Percentiles rank a stretch among this genome's conserved stretches.
Conservation (phyloP, 2,888 invertebrate species). For the Lacanobia wlatinum region DNA sequence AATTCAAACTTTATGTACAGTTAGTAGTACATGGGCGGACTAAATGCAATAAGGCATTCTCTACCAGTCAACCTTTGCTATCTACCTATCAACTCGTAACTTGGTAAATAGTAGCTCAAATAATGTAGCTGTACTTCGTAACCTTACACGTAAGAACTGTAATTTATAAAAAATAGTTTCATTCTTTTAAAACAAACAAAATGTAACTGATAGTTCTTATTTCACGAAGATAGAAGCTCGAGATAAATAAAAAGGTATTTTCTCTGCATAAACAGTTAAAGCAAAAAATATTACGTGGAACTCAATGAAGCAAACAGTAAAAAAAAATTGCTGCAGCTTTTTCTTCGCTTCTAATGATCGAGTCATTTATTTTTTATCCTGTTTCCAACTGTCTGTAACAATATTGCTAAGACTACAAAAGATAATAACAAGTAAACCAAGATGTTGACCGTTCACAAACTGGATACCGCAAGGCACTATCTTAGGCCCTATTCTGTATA, state of each 20-base stretch:
- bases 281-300: slow-evolving; percentile 14
- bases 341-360: slow-evolving; percentile 5
- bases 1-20: no score
- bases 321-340: neutral
- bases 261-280: neutral
- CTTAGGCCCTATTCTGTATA: neutral
- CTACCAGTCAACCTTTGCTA: no score
- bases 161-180: no score
- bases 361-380: neutral
- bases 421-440: neutral
- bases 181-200: neutral
- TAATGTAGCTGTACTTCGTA: no score
- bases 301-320: neutral
- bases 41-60: no score
- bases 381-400: neutral
- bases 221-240: neutral
- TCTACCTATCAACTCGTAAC: no score
- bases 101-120: no score
- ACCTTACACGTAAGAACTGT: no score
- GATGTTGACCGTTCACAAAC: neutral
- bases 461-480: neutral
- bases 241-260: slow-evolving; percentile 17
- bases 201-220: neutral
- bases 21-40: no score
- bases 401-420: neutral